Base-by-base conservation (phyloP, 2,797 vertebrate species). In the Antennarius maculatus region DNA sequence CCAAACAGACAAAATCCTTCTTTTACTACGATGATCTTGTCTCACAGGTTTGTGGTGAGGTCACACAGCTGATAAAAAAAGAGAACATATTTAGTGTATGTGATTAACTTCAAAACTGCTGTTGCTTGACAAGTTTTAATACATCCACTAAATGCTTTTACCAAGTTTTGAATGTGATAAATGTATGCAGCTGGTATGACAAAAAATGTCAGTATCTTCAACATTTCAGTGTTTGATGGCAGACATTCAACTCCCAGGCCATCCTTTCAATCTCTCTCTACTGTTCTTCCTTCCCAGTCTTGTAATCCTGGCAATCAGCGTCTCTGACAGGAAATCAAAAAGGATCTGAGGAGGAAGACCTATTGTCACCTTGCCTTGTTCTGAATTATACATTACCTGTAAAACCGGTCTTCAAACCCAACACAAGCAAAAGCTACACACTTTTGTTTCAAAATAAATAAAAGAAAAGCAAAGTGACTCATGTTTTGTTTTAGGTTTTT, bases 301-400 rank as follows among this genome's bases (percentile, higher is more conserved):
- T 17, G 53, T 55, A 64, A 81, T 76, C 74, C 59, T 29, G 54
- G 45, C 53, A 28, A 72, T 83, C 79, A 69, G 73, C n/a, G 23
- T 17, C 41, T 53, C 48, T 69, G 78, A 79, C 80, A 85, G 75
- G 71, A 82, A 81, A 77, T 86, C 79, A 79, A 81, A 85, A 54
- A 55, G 73, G 71, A 78, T 68, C 70, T 27, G 55, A 59, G 61
- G 58, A 52, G 42, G 63, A 16, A 23, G 54, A 53, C 14, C 55
- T 34, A 63, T 17, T 17, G 50, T 56, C 67, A 80, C 66, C 71
- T 47, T 1, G 31, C 61, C 72, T 51, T 59, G 55, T 62, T 45
- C 42, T n/a, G 46, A 27, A 5, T 50, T 55, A 66, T 4, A 58
- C 49, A 49, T 48, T 18, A 17, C 37, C 7, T 23, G 4, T 4